These are phyloP conservation scores for Tursiops truncatus DNA, from an alignment of 2,113 vertebrate genomes.

Conservation along the genomic window DNA sequence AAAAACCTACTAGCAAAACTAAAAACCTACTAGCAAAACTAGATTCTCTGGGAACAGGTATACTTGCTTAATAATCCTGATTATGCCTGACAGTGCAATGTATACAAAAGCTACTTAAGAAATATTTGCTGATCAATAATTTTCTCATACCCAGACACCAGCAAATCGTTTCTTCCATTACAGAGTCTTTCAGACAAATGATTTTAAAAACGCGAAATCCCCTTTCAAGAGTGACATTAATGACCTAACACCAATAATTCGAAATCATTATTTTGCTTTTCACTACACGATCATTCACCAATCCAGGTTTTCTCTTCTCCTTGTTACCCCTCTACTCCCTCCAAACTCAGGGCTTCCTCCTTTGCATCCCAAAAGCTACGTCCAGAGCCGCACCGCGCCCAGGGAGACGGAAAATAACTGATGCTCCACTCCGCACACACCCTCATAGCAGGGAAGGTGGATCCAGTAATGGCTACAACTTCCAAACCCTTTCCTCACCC, in stretches of 20 bases:
- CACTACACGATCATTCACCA: neutral
- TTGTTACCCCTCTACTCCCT: neutral
- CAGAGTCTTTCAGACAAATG: neutral
- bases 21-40: conserved; percentile 6
- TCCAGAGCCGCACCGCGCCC: neutral
- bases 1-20: conserved; percentile 16
- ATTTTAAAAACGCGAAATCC: neutral
- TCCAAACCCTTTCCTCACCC: neutral
- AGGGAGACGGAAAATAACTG: neutral
- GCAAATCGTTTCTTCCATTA: neutral
- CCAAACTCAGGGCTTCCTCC: neutral
- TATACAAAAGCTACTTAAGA: neutral
- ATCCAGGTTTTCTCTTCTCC: neutral
- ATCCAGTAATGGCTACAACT: neutral
- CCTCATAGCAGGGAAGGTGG: neutral
- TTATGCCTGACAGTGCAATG: neutral
- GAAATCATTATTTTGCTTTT: neutral
- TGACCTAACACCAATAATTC: neutral
- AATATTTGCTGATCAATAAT: neutral
- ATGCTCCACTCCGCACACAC: neutral
- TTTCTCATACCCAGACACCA: neutral
- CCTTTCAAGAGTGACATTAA: conserved; percentile 8
- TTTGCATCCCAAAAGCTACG: neutral
- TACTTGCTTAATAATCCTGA: neutral
- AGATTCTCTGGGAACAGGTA: neutral